Evolutionary conservation across 2,888 invertebrate species (phyloP).

Genomic region (Drymonia ruficornis): DNA sequence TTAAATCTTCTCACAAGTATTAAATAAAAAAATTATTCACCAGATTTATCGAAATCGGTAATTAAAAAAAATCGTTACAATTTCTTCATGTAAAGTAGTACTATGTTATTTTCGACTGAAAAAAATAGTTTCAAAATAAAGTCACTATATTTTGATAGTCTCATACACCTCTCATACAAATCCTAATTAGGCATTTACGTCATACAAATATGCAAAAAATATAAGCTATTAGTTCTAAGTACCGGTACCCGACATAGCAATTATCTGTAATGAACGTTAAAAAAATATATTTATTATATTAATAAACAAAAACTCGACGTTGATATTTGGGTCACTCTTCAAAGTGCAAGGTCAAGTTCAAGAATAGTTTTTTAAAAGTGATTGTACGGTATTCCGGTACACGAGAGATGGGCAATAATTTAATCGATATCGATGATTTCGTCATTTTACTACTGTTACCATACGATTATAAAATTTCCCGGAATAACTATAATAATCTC

Average conservation of each 20-base stretch:
- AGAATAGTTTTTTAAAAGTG: constrained; percentile 38
- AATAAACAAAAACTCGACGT: constrained; percentile 25
- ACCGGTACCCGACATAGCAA: constrained; percentile 9
- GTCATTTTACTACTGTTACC: neutral
- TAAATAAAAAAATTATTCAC: too few species aligned
- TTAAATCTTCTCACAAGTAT: too few species aligned
- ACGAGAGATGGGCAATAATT: constrained; percentile 12
- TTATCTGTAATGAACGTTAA: constrained; percentile 9
- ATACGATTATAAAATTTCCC: neutral
- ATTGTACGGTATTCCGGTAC: constrained; percentile 45
- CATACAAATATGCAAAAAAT: neutral
- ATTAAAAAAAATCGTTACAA: too few species aligned
- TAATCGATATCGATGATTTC: constrained; percentile 10
- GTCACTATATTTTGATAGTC: too few species aligned
- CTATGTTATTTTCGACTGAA: too few species aligned
- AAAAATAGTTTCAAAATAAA: too few species aligned
- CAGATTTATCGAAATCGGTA: too few species aligned
- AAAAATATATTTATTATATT: constrained; percentile 16
- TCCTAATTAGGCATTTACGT: too few species aligned
- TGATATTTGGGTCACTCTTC: constrained; percentile 43
- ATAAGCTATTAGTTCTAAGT: neutral
- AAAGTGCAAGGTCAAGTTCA: constrained; percentile 61
- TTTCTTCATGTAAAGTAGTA: too few species aligned
- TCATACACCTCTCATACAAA: too few species aligned
- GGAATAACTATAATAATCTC: too few species aligned